Evolutionary conservation across 2,113 vertebrate species (phyloP), one percentile per base, ranked within the genome.

Genomic region (Caranx ignobilis): DNA sequence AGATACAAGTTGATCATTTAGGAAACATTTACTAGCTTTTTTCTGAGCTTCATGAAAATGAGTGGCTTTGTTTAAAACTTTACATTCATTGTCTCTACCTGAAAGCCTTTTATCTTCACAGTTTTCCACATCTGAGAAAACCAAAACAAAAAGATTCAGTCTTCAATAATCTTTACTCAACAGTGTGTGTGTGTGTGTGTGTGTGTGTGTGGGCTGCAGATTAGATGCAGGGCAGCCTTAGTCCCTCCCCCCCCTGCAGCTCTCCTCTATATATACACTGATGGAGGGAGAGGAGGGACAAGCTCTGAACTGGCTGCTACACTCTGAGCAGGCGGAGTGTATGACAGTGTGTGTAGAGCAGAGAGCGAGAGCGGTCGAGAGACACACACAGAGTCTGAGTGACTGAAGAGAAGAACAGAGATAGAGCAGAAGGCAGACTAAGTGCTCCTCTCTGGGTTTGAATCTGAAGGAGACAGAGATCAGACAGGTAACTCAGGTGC

Each of bases 241-340:
- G 90, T 70, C 91, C 93, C 93, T 88, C 93, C 93, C 87, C 89
- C 86, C 71, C 87, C 83, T 73, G 84, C 86, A 83, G 87, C 83
- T 86, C 76, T 65, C 65, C 80, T 88, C 88, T 93, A 91, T 94
- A 94, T 94, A 95, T 90, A 91, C 83, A 65, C 79, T 41, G 59
- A 66, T 52, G 45, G 84, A 79, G 77, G 26, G 82, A 68, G 63
- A 61, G 52, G 72, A 61, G 71, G 32, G 77, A 86, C 57, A 37
- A 84, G 84, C 81, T 79, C 35, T 52, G 73, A 84, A 74, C 77
- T 80, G 37, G 55, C 67, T 57, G 54, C 59, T 26, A 62, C 72
- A 79, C 71, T 65, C 78, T 31, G 54, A 60, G 18, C 67, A 59
- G 73, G 61, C 54, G 48, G n/a, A 47, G 66, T 76, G 72, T 71